Evolutionary conservation across 2,797 vertebrate genomes (phyloP).

Genomic region (Acrossocheilus wenchowensis): DNA sequence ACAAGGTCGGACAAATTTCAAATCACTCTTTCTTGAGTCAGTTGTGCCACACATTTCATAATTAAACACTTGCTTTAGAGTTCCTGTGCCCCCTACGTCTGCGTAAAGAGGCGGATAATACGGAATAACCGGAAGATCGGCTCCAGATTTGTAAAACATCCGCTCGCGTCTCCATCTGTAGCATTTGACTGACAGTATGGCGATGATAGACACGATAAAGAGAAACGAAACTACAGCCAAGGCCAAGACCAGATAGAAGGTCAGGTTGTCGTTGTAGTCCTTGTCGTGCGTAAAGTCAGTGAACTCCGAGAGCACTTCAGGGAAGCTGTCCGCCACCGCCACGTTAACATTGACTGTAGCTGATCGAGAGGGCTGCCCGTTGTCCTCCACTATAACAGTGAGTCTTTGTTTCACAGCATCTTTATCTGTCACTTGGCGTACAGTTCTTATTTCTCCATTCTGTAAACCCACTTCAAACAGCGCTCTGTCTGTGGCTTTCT

Average conservation of each 20-base stretch:
- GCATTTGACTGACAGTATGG: slow-evolving; percentile 57
- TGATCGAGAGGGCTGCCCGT: slow-evolving; percentile 72
- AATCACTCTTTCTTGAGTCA: slow-evolving; percentile 65
- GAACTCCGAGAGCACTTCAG: slow-evolving; percentile 72
- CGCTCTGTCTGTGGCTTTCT: slow-evolving; percentile 79
- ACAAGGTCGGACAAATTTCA: slow-evolving; percentile 51
- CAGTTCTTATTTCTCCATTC: slow-evolving; percentile 82
- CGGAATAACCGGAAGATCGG: slow-evolving; percentile 51
- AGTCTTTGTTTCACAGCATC: slow-evolving; percentile 80
- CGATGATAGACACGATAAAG: slow-evolving; percentile 67
- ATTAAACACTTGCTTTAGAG: slow-evolving; percentile 69
- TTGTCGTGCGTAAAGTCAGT: slow-evolving; percentile 49
- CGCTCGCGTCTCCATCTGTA: slow-evolving; percentile 10
- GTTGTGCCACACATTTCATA: slow-evolving; percentile 66
- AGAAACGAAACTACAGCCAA: slow-evolving; percentile 65
- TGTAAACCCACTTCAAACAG: slow-evolving; percentile 82
- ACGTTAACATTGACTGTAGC: slow-evolving; percentile 81
- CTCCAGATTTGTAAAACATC: slow-evolving; percentile 36
- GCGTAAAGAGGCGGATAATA: slow-evolving; percentile 57
- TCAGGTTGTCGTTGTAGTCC: slow-evolving; percentile 38
- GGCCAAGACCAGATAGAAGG: slow-evolving; percentile 38
- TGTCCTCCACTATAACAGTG: slow-evolving; percentile 79
- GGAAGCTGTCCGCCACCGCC: slow-evolving; percentile 81
- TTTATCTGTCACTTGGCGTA: slow-evolving; percentile 78
- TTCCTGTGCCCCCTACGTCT: slow-evolving; percentile 63